These are phyloP conservation scores for Cynocephalus volans DNA, from an alignment of 2,113 vertebrate species.

Conservation along the genomic window DNA sequence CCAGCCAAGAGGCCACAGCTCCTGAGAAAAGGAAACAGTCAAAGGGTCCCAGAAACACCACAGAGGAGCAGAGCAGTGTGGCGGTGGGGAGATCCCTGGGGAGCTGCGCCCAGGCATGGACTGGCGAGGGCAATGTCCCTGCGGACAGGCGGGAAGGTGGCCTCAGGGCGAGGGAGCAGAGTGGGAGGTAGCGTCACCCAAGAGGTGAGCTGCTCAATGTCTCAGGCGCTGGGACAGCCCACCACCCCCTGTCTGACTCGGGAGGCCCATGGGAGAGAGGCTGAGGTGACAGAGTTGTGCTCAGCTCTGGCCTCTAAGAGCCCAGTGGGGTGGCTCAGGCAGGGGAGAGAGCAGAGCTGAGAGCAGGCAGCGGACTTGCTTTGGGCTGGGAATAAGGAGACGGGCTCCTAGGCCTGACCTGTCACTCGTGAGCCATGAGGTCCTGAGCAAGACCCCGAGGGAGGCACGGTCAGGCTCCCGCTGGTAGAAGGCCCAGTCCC, in stretches of 20 bases:
- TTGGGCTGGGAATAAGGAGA: background rate
- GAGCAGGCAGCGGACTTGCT: background rate
- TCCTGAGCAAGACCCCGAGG: background rate
- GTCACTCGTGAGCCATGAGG: background rate
- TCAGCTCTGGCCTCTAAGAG: background rate
- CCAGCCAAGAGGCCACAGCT: too few species aligned
- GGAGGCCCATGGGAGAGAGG: background rate
- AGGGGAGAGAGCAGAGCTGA: background rate
- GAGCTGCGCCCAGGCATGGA: too few species aligned
- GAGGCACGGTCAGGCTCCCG: background rate
- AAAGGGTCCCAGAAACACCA: background rate
- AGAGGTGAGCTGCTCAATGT: background rate
- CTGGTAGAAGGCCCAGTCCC: background rate
- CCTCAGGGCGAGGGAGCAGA: too few species aligned
- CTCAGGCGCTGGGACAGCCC: background rate
- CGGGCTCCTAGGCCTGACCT: background rate
- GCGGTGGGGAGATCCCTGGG: background rate
- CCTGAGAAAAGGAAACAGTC: background rate
- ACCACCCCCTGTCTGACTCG: background rate
- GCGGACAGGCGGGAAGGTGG: background rate
- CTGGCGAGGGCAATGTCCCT: background rate
- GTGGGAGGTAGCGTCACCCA: too few species aligned
- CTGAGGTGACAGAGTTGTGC: background rate
- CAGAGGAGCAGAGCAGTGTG: background rate
- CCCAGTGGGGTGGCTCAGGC: background rate